phyloP scores from a whole-genome alignment of 2,888 invertebrate species.

The Mamestra brassicae region DNA sequence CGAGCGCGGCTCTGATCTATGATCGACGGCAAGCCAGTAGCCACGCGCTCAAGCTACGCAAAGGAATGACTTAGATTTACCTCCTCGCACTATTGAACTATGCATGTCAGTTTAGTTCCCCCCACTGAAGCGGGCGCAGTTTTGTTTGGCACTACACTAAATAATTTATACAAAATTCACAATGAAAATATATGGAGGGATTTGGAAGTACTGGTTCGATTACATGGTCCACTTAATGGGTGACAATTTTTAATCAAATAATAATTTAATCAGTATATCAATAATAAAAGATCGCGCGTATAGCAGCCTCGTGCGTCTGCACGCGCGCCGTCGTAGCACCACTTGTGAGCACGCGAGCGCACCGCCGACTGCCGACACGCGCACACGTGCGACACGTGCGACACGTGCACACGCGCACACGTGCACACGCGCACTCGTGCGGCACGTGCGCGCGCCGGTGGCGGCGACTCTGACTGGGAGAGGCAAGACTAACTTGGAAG shows the following conservation, averaged over 20 bases:
- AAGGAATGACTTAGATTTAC: constrained; percentile 84
- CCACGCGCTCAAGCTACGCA: constrained; percentile 74
- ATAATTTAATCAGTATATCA: constrained; percentile 52
- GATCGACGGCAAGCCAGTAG: constrained; percentile 51
- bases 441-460: background rate
- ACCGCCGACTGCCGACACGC: background rate
- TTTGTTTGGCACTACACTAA: constrained; percentile 65
- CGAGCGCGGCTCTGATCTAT: constrained; percentile 38
- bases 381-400: background rate
- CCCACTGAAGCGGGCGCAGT: constrained; percentile 54
- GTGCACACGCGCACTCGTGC: constrained; percentile 3
- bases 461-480: constrained; percentile 12
- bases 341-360: constrained; percentile 75
- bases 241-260: constrained; percentile 49
- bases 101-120: constrained; percentile 25
- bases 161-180: constrained; percentile 65
- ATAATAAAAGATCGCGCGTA: constrained; percentile 47
- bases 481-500: constrained; percentile 40
- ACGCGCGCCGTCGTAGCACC: constrained; percentile 75
- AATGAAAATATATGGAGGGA: constrained; percentile 74
- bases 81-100: constrained; percentile 67
- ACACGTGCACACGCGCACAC: background rate
- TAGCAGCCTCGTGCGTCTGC: constrained; percentile 36
- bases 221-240: constrained; percentile 48
- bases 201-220: constrained; percentile 70